phyloP scores from a whole-genome alignment of 2,888 invertebrate genomes.

The Stenoptilia bipunctidactyla region DNA sequence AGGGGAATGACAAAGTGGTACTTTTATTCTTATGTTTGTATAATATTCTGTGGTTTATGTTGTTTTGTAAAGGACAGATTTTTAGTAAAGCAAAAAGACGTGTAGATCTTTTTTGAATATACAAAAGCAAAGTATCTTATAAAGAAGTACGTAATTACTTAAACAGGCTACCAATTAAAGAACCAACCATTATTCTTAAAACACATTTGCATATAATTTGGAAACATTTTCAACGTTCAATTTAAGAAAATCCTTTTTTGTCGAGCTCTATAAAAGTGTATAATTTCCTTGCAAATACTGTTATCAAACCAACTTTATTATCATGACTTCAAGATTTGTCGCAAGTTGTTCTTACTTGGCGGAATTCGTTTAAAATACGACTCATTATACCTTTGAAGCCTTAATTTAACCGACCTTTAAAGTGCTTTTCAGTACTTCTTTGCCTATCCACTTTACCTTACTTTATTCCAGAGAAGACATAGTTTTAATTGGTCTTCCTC shows the following conservation, averaged over 20 bases:
- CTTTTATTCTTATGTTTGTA: too few relatives aligned
- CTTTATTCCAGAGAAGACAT: constrained; percentile 38
- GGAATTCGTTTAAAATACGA: constrained; percentile 27
- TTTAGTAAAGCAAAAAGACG: too few relatives aligned
- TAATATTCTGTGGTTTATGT: neutral
- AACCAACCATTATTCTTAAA: too few relatives aligned
- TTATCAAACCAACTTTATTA: neutral
- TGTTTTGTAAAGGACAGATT: too few relatives aligned
- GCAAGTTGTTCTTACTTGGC: constrained; percentile 16
- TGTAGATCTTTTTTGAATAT: too few relatives aligned
- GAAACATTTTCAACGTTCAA: too few relatives aligned
- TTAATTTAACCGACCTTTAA: constrained; percentile 36
- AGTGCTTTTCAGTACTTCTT: constrained; percentile 32
- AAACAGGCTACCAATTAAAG: too few relatives aligned
- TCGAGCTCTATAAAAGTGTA: too few relatives aligned
- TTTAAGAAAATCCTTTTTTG: too few relatives aligned
- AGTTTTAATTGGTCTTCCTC: constrained; percentile 54
- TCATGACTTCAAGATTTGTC: constrained; percentile 9
- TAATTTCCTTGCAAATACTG: neutral
- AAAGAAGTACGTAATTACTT: too few relatives aligned
- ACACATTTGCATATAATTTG: too few relatives aligned
- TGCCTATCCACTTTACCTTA: constrained; percentile 33
- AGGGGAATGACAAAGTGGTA: neutral
- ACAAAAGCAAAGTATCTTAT: too few relatives aligned
- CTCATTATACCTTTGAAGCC: constrained; percentile 23